Base-by-base conservation (phyloP, 2,888 invertebrate species). In the Boloria euphrosyne region DNA sequence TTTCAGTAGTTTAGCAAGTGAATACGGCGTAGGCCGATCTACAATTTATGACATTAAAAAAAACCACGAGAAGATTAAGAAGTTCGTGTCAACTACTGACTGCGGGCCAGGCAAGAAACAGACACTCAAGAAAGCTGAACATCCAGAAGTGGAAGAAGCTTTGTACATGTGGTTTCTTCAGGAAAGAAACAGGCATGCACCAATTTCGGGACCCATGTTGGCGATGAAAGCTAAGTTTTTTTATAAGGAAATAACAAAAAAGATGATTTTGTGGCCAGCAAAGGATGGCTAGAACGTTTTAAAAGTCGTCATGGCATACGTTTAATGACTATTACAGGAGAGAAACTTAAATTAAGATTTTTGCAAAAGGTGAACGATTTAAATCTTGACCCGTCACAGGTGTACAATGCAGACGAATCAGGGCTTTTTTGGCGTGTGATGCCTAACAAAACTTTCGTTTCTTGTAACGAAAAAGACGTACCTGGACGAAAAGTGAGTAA, bases 391-490 rank as follows among this genome's bases (percentile, higher is more conserved):
- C 73, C 73, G 47, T 72, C 65, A 65, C 66, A 71, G 60, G 58
- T 69, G 38, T 76, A 74, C 57, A 76, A 75, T 73, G 73, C 75
- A 67, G 73, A 73, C 66, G 73, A 76, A 71, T 73, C 75, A 69
- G 73, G 74, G 51, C 70, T 76, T 58, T 77, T 74, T 73, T 76
- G 75, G 67, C 61, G 68, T 59, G 65, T 76, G 59, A 53, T 77
- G 54, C 75, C 76, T 64, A 70, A 76, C 75, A 52, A 49, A n/a
- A 49, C 49, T 17, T 74, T 75, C 13, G 75, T 72, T 65, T 76
- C 75, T n/a, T 67, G 5, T 70, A 61, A 68, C 44, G 72, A 74
- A 73, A 72, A 69, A 68, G 10, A 6, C 49, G 75, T 52, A 67
- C 66, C 74, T 68, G 75, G 72, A 75, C n/a, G 49, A 49, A 49